Evolutionary conservation across 2,888 invertebrate species (phyloP), one percentile per base, ranked within the genome.

Genomic region (Diloba caeruleocephala): DNA sequence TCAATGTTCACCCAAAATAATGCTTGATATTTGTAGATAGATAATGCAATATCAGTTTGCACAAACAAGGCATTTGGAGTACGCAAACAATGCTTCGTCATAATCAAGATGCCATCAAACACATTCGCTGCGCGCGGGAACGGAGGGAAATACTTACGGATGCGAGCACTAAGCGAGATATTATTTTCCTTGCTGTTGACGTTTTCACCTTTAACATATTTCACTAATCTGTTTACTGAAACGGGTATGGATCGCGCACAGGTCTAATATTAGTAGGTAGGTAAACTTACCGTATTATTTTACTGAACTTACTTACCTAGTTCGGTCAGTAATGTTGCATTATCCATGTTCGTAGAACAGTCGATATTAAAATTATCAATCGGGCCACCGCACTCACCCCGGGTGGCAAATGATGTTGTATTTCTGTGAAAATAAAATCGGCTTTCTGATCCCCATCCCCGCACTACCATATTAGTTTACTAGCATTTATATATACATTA

Each of bases 51-150:
- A 87, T 87, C 84, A 82, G 78, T 80, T 78, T 74, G 78, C 77
- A 78, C 87, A 90, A 91, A 92, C 90, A 89, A 71, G 69, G 71
- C 82, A 90, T 90, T 89, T 90, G 84, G 90, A 91, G 88, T 88
- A 88, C 77, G 87, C 86, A 87, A 90, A 92, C 88, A 90, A 74
- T 79, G 80, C 81, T 82, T 82, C 79, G 76, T 82, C 86, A 85
- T 86, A 82, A 88, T 87, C 85, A 84, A 85, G 84, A 84, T 82
- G 74, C 78, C 84, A 79, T 81, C 81, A 79, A 77, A 75, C 59
- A 59, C 56, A 39, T 50, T 57, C 46, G 39, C 28, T 71, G 67
- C 56, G 59, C 70, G 59, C 70, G 52, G 38, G 53, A 56, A 55
- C 38, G 51, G 34, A 71, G 56, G 52, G 34, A 68, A 59, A 66